Evolutionary conservation across 2,797 vertebrate species (phyloP), one percentile per base, ranked within the genome.

Genomic region (Girardinus metallicus): DNA sequence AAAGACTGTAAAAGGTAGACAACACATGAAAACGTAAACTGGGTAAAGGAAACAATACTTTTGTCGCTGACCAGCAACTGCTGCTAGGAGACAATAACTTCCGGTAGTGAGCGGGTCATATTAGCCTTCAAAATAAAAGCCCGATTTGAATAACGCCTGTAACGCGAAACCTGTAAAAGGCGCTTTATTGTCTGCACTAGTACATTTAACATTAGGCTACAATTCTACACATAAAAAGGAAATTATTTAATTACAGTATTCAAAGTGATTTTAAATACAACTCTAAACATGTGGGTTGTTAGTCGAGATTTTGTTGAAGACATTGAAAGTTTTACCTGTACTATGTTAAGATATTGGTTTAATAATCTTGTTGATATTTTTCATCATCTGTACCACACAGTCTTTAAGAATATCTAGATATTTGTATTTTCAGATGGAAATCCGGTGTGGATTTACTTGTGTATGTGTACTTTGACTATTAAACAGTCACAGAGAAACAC

Each of bases 71-170:
- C 21, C 26, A 34, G 46, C 72, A 23, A 8, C 53, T 46, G 29
- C 46, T 70, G 34, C 34, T 41, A 39, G 4, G 4, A 70, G 34
- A 49, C 29, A 77, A 68, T 11, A 26, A 77, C 64, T 77, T 77
- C 76, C 76, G 76, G 5, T 70, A 12, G 34, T 15, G 34, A 23
- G n/a, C 72, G 31, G 53, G 16, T 74, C 73, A 7, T 6, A 2
- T 21, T 9, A 23, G 26, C 34, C 47, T 70, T 70, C 76, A 68
- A 53, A 77, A 68, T 70, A 77, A 77, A 26, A 77, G 76, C 15
- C 23, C 13, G 1, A 44, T 41, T 4, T 5, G 8, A 12, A 23
- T 9, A 16, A 4, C 15, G 12, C 13, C 29, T 1, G 53, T n/a
- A n/a, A n/a, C n/a, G n/a, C 10, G 26, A 55, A 26, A 26, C 4